Evolutionary conservation across 1,140 invertebrate genomes (phyloP).

Genomic region (Drosophila guanche): DNA sequence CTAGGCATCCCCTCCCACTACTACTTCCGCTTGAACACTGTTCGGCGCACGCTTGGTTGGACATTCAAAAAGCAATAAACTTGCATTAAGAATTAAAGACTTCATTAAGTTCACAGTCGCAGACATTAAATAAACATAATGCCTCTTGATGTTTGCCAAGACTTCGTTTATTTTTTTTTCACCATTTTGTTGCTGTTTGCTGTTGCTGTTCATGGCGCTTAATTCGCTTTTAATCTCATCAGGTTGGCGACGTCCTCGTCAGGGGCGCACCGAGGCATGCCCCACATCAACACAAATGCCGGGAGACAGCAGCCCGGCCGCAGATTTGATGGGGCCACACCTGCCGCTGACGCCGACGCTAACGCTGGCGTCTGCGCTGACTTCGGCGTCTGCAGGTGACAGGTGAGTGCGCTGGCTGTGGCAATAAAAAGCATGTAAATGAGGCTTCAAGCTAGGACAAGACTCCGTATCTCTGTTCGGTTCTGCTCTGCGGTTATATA

Average conservation of each 20-base stretch:
- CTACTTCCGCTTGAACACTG: conserved; percentile 1
- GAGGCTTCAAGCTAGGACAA: conserved; percentile 48
- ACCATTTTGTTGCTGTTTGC: conserved; percentile 4
- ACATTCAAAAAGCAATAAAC: conserved; percentile 35
- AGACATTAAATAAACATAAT: conserved; percentile 72
- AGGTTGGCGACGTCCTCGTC: conserved; percentile 48
- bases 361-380: neutral
- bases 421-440: conserved; percentile 73
- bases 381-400: conserved; percentile 58
- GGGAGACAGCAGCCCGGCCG: conserved; percentile 45
- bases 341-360: conserved; percentile 17
- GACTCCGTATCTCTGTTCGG: conserved; percentile 5
- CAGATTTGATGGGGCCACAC: conserved; percentile 55
- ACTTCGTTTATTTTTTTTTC: conserved; percentile 38
- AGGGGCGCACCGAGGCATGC: conserved; percentile 57
- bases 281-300: conserved; percentile 35
- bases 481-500: conserved; percentile 50
- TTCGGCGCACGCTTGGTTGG: neutral
- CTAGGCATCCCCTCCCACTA: too few species aligned
- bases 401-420: conserved; percentile 49
- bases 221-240: conserved; percentile 75
- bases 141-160: conserved; percentile 39
- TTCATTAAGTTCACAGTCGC: conserved; percentile 51
- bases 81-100: conserved; percentile 64
- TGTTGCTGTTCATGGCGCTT: conserved; percentile 55